Conservation (phyloP, 2,797 vertebrate species). For the Tamandua tetradactyla region DNA sequence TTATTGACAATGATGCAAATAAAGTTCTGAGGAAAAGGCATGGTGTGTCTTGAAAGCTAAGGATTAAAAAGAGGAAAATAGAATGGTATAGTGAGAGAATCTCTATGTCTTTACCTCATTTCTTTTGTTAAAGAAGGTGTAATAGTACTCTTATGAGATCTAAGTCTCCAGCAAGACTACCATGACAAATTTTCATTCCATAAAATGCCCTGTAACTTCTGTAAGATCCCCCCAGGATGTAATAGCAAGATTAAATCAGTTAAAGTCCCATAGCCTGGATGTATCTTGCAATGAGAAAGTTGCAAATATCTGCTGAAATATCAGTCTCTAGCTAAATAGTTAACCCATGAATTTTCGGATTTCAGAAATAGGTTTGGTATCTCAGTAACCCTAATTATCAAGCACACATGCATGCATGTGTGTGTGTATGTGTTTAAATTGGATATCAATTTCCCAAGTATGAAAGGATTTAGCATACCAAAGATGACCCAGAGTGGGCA, state of each 20-base stretch:
- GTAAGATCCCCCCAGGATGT: neutral
- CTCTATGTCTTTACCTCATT: neutral
- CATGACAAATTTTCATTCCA: neutral
- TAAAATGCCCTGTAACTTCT: neutral
- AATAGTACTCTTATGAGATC: neutral
- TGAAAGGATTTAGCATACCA: neutral
- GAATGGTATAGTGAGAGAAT: neutral
- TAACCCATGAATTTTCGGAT: neutral
- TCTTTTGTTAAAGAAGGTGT: neutral
- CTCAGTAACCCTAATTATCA: neutral
- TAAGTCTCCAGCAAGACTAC: neutral
- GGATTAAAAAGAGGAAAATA: neutral
- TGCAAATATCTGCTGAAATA: neutral
- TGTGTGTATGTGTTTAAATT: neutral
- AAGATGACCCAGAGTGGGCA: neutral
- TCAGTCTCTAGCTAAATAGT: neutral
- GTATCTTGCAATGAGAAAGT: neutral
- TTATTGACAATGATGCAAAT: neutral
- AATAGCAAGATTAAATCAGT: neutral
- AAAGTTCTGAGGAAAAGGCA: neutral
- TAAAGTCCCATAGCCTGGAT: neutral
- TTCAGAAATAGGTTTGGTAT: neutral
- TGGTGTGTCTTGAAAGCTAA: neutral
- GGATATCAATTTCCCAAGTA: neutral
- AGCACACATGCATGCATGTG: neutral